Percentiles rank a stretch among this genome's conserved stretches.
These are phyloP conservation scores for Ginglymostoma cirratum DNA, from an alignment of 2,113 vertebrate genomes.

Conservation along the genomic window DNA sequence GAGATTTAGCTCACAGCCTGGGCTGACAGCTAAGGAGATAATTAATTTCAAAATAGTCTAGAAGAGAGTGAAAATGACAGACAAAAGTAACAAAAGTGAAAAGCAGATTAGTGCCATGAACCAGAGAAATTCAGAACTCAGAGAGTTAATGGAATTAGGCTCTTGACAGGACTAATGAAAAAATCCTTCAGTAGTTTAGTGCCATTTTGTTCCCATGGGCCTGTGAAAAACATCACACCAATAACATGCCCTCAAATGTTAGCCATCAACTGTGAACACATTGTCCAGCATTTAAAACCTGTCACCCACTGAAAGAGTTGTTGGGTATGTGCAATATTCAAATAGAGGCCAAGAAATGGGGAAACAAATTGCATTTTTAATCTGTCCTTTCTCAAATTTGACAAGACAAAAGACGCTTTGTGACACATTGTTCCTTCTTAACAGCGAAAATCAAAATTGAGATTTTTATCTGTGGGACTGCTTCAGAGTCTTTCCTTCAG, in stretches of 20 bases:
- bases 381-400: neutral
- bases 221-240: neutral
- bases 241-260: neutral
- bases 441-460: neutral
- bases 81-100: neutral
- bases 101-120: neutral
- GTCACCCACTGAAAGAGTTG: neutral
- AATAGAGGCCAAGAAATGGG: neutral
- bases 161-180: neutral
- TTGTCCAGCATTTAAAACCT: neutral
- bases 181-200: neutral
- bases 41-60: neutral
- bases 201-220: neutral
- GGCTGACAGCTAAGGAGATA: neutral
- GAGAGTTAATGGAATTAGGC: neutral
- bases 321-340: conserved; percentile 5
- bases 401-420: neutral
- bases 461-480: neutral
- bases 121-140: neutral
- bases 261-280: neutral
- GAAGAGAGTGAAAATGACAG: neutral
- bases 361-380: neutral
- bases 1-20: neutral
- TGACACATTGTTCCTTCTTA: neutral
- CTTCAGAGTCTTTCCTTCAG: neutral